A percentile compares a stretch with the other conserved stretches of the same genome.
Evolutionary conservation across 2,113 vertebrate genomes (phyloP).

Genomic region (Pseudopodoces humilis): DNA sequence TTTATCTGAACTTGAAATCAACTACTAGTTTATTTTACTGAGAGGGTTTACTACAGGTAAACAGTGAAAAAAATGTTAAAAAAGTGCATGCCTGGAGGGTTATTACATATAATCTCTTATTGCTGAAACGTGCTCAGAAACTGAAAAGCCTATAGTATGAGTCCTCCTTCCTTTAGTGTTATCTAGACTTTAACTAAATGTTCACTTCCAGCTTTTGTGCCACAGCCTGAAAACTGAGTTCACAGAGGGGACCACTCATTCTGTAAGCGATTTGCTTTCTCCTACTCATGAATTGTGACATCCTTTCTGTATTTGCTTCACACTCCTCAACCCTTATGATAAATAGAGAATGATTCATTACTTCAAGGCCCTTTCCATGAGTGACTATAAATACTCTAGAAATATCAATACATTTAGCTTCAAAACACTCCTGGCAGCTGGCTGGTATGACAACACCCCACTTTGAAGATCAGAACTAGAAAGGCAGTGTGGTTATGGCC

Average conservation of each 20-base stretch:
- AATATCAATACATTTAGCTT: background rate
- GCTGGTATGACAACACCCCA: background rate
- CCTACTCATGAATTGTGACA: background rate
- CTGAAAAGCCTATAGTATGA: background rate
- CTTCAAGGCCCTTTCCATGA: background rate
- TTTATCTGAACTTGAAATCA: background rate
- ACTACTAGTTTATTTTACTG: background rate
- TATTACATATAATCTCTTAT: background rate
- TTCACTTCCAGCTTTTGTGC: background rate
- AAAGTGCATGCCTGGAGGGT: background rate
- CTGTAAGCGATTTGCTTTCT: background rate
- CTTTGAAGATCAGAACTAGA: background rate
- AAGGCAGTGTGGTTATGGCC: background rate
- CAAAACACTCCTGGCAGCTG: background rate
- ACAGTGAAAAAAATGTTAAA: background rate
- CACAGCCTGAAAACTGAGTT: background rate
- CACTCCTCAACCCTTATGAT: background rate
- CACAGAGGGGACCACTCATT: background rate
- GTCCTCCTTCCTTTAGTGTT: background rate
- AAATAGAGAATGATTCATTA: background rate
- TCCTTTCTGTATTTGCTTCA: background rate
- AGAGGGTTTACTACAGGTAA: background rate
- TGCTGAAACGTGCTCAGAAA: background rate
- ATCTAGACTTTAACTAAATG: background rate
- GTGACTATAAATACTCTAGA: background rate